Conservation (phyloP, 2,113 vertebrate genomes). For the Pagrus major region DNA sequence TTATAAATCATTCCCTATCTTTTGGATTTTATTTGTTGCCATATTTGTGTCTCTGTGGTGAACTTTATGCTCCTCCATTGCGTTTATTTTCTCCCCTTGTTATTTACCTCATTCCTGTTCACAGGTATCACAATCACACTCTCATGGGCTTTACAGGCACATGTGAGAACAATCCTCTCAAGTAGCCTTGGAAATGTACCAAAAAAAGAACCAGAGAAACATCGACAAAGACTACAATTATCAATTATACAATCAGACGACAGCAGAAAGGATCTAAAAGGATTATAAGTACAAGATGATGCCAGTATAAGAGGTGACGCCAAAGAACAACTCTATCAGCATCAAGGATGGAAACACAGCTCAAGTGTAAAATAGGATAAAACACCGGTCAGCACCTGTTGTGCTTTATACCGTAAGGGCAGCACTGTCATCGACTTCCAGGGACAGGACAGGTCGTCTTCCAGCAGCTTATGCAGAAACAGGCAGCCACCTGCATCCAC, state of each 20-base stretch:
- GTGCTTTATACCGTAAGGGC: not conserved
- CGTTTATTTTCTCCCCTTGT: not conserved
- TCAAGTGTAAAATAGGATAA: not conserved
- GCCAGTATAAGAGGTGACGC: not conserved
- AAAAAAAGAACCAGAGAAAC: not conserved
- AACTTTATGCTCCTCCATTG: not conserved
- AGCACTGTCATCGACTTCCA: conserved; percentile 2
- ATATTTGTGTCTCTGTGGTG: not conserved
- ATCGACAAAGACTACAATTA: not conserved
- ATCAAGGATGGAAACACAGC: not conserved
- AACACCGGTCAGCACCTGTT: conserved; percentile 15
- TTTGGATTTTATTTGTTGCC: not conserved
- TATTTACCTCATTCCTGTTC: not conserved
- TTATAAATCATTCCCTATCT: not conserved
- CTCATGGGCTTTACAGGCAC: not conserved
- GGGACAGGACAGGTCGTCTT: conserved; percentile 17
- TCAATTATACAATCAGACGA: not conserved
- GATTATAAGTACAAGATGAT: not conserved
- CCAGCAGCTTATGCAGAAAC: conserved; percentile 6
- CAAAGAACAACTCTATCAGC: not conserved
- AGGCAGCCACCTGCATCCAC: not conserved
- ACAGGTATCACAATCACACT: not conserved
- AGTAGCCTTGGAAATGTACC: not conserved
- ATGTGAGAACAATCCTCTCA: not conserved
- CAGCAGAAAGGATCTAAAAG: not conserved